A percentile compares a stretch with the other conserved stretches of the same genome.
These are phyloP conservation scores for Nomada hirtipes DNA, from an alignment of 2,888 invertebrate species.

Conservation along the genomic window DNA sequence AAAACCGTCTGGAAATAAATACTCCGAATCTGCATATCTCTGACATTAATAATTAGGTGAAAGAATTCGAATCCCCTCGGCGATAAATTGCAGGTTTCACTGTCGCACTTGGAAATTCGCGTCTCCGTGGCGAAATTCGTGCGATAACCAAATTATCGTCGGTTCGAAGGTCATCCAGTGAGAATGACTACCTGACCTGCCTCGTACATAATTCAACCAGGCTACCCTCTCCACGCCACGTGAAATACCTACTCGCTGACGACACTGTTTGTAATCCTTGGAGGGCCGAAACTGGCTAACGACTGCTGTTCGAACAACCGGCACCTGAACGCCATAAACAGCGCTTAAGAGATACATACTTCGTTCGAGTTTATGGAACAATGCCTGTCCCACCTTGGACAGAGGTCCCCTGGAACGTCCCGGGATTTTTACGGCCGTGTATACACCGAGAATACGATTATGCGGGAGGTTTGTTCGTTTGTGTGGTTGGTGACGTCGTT, in stretches of 20 bases:
- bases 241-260: constrained; percentile 48
- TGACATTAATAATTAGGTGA: too few species aligned
- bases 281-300: constrained; percentile 32
- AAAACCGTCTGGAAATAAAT: too few species aligned
- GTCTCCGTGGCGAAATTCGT: constrained; percentile 17
- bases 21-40: too few species aligned
- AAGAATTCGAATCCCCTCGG: too few species aligned
- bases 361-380: constrained; percentile 39
- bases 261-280: constrained; percentile 49
- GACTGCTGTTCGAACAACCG: constrained; percentile 28
- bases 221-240: constrained; percentile 1
- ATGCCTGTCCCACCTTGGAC: constrained; percentile 15
- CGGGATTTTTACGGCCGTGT: constrained; percentile 9
- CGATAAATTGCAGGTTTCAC: too few species aligned
- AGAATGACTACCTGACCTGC: constrained; percentile 30
- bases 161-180: constrained; percentile 34
- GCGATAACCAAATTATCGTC: constrained; percentile 41
- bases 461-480: constrained; percentile 9
- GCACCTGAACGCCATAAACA: constrained; percentile 45
- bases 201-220: constrained; percentile 30
- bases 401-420: constrained; percentile 7
- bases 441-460: constrained; percentile 22
- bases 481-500: constrained; percentile 2
- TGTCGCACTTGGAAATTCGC: too few species aligned
- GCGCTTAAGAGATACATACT: constrained; percentile 2